Base-by-base conservation (phyloP, 2,888 invertebrate species). In the Morinoia aosen region DNA sequence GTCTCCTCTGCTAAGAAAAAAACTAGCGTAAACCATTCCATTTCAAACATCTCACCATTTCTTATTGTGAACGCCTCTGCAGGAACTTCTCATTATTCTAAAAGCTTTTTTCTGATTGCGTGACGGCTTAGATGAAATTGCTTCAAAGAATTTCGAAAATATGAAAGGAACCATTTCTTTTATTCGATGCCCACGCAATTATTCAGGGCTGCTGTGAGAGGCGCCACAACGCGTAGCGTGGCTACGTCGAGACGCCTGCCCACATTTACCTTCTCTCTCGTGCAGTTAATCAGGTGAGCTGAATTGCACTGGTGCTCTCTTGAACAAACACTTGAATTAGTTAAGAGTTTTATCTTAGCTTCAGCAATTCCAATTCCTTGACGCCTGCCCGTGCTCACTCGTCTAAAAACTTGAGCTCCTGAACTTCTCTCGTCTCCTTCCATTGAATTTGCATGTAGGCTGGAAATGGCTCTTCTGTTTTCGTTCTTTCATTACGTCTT, bases 291-390 rank as follows among this genome's bases (percentile, higher is more conserved):
- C 93, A 93, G 93, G 57, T 93, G 93, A 93, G 57, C 93, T 93
- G 58, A 93, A 93, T 93, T 93, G 93, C 93, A 57, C 57, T 93
- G 93, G 93, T 93, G 14, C 93, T 93, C 93, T 93, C 57, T n/a
- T 93, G 93, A 93, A 93, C 93, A 93, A 93, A 93, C 93, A 93
- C 93, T 93, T 57, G 93, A 93, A 93, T 93, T 93, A 93, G 93
- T 93, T 93, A 57, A 93, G 93, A 58, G 57, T 93, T 93, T 93
- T 57, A 93, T 93, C 57, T 93, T 93, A 57, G 93, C 93, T 57
- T 25, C 48, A 93, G 93, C 12, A 57, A 93, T 93, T 93, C 57
- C 93, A n/a, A 57, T 93, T 93, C 57, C 93, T 93, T 93, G 57
- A 57, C 93, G 93, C 93, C 57, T 93, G 93, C 93, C 7, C 48